Evolutionary conservation across 2,797 vertebrate species (phyloP), one percentile per base, ranked within the genome.

Genomic region (Molossus alvarezi): DNA sequence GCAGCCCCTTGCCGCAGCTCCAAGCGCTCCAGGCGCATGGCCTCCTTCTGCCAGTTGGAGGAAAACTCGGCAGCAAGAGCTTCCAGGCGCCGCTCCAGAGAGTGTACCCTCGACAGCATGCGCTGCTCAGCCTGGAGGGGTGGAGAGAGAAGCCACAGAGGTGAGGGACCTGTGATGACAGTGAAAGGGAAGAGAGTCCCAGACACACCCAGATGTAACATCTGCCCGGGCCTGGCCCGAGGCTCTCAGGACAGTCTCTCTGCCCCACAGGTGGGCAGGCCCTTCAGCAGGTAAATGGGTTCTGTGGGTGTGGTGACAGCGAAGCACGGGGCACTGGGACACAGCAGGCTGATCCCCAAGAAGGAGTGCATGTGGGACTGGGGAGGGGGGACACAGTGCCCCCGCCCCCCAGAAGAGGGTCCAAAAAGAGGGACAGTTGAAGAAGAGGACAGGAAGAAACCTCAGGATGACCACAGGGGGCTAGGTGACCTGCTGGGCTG

Each of bases 41-140:
- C 96, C 21, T 97, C 97, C 94, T 97, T 97, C 96, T 98, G 98
- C 96, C 97, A 96, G 65, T 5, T 94, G 89, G 97, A 82, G 21
- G 96, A 97, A n/a, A 97, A 91, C 3, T 98, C 97, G 0, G 98
- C 93, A 88, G 98, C 98, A 71, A 99, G 96, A 0, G 84, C 91
- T 21, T 98, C 97, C 3, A 99, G 98, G 58, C 98, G 98, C 92
- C 98, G 98, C 94, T 99, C 98, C 95, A 99, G 95, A 5, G 98
- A 93, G 71, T 98, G 98, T 14, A 99, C 97, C 20, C 64, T 98
- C 88, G 98, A 97, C 82, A 98, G 96, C 33, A 99, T 76, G 12
- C 1, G 95, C 77, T 98, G 98, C 82, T 98, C 98, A 0, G 92
- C 94, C 98, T 97, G 53, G 37, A 1, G 0, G 81, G 88, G 51